Evolutionary conservation across 2,888 invertebrate genomes (phyloP).

Genomic region (Ariolimax columbianus): DNA sequence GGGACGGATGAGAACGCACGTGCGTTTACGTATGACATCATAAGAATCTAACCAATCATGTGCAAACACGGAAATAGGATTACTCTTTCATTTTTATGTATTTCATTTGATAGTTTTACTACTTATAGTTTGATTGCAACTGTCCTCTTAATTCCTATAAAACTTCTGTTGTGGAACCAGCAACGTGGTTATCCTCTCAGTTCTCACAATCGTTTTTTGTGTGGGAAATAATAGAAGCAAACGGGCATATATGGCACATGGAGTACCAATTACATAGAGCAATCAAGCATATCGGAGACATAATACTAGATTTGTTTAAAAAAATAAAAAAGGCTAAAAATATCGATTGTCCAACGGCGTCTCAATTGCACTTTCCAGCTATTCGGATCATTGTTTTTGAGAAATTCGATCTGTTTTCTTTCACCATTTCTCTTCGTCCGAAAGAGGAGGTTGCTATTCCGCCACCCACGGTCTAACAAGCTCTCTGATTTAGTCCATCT

Average conservation of each 20-base stretch:
- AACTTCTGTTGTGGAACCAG: neutral
- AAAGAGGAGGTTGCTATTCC: slow-evolving; percentile 3
- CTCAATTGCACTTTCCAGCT: neutral
- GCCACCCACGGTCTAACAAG: slow-evolving; percentile 26
- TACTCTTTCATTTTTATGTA: neutral
- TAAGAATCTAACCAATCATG: neutral
- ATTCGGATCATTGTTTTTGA: neutral
- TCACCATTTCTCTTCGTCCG: neutral
- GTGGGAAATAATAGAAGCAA: neutral
- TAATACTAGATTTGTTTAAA: neutral
- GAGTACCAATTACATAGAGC: slow-evolving; percentile 22
- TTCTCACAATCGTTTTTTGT: too few species aligned
- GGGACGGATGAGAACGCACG: too few species aligned
- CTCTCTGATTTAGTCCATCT: slow-evolving; percentile 21
- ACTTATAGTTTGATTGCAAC: neutral
- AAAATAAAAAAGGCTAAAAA: neutral
- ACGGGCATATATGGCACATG: neutral
- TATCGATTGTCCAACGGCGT: neutral
- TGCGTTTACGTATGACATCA: too few species aligned
- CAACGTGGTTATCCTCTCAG: neutral
- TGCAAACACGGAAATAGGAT: neutral
- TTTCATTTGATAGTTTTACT: neutral
- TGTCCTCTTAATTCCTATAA: neutral
- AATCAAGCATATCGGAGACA: slow-evolving; percentile 5
- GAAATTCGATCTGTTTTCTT: slow-evolving; percentile 29